phyloP scores from a whole-genome alignment of 2,113 vertebrate genomes.

The Pterophyllum scalare region DNA sequence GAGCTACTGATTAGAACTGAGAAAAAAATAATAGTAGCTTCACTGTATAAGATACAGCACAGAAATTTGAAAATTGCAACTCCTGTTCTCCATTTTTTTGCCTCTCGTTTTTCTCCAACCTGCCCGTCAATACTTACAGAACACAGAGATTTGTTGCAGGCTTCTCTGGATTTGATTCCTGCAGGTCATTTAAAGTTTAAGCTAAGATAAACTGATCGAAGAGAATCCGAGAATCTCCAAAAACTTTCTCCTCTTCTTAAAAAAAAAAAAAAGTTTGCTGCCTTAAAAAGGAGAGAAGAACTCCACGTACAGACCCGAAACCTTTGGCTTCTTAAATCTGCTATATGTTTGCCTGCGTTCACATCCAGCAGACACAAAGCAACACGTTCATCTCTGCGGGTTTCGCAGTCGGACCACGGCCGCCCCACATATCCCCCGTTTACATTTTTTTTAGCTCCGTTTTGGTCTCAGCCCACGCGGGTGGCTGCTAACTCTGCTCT shows the following conservation, averaged over 20 bases:
- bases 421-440: no score
- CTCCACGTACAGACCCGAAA: neutral
- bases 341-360: neutral
- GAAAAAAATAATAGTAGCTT: no score
- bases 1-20: no score
- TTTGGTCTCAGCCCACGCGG: neutral
- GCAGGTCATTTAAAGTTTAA: neutral
- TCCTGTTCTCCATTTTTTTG: no score
- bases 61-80: no score
- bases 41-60: no score
- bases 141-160: neutral
- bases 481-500: no score
- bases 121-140: no score
- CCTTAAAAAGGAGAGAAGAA: neutral
- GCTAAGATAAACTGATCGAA: neutral
- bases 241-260: neutral
- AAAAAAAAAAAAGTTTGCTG: neutral
- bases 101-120: no score
- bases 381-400: accelerated
- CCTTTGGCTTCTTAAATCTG: neutral
- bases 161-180: neutral
- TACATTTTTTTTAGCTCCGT: neutral
- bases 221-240: neutral
- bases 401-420: neutral
- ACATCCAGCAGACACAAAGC: neutral